Conservation (phyloP, 2,113 vertebrate species). For the Corydoras maculifer region DNA sequence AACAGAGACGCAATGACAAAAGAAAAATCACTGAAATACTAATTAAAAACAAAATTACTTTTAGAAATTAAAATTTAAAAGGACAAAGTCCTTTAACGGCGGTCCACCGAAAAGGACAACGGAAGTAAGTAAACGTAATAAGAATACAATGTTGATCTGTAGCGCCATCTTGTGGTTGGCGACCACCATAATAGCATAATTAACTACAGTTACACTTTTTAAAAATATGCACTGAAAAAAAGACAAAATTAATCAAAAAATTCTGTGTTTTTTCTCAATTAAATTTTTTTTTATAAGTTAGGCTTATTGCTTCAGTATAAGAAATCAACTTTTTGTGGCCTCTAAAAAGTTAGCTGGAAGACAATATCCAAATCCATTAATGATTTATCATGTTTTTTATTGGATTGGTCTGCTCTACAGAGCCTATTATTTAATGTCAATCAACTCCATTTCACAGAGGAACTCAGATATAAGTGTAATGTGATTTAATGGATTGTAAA, state of each 20-base stretch:
- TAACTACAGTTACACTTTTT: too few species aligned
- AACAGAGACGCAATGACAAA: neutral
- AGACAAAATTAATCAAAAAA: too few species aligned
- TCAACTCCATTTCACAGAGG: slow-evolving; percentile 17
- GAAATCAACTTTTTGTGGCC: slow-evolving; percentile 9
- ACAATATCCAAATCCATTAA: slow-evolving; percentile 21
- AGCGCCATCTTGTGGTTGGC: slow-evolving; percentile 17
- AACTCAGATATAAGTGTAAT: slow-evolving; percentile 4
- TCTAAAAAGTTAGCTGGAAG: slow-evolving; percentile 25
- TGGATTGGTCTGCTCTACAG: slow-evolving; percentile 32
- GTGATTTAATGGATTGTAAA: slow-evolving; percentile 33
- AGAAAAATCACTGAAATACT: slow-evolving; percentile 7
- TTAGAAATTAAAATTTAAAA: too few species aligned
- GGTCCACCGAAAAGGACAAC: too few species aligned
- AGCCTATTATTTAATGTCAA: slow-evolving; percentile 40
- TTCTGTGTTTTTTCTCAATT: too few species aligned
- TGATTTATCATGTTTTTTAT: slow-evolving; percentile 35
- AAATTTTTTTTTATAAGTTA: neutral
- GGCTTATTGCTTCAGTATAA: slow-evolving; percentile 16
- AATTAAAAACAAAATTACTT: too few species aligned
- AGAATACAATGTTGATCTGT: neutral
- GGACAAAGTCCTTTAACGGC: too few species aligned
- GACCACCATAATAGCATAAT: too few species aligned
- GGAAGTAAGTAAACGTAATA: too few species aligned
- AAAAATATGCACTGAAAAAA: too few species aligned